Evolutionary conservation across 1,140 invertebrate species (phyloP).

Genomic region (Brachionus calyciflorus): DNA sequence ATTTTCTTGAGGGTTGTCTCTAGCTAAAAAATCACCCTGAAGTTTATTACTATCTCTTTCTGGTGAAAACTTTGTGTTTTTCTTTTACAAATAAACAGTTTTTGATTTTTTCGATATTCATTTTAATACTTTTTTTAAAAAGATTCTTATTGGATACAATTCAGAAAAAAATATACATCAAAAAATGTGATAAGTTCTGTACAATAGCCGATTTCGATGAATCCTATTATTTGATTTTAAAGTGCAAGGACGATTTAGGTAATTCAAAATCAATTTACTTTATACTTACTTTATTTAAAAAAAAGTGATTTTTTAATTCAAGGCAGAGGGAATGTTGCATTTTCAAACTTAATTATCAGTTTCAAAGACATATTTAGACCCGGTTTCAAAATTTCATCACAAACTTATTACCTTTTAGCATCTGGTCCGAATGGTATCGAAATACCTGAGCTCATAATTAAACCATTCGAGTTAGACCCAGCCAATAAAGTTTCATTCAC

Average conservation of each 20-base stretch:
- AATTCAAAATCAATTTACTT: too few species aligned
- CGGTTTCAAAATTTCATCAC: not conserved
- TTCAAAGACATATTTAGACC: not conserved
- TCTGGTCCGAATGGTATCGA: not conserved
- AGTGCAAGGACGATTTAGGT: constrained; percentile 20
- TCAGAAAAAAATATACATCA: constrained; percentile 15
- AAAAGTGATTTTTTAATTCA: not conserved
- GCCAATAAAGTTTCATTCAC: not conserved
- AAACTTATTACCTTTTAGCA: constrained; percentile 18
- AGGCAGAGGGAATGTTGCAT: constrained; percentile 4
- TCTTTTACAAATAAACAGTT: too few species aligned
- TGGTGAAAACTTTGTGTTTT: too few species aligned
- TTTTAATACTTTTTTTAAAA: too few species aligned
- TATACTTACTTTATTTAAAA: too few species aligned
- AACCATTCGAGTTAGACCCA: not conserved
- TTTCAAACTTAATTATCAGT: not conserved
- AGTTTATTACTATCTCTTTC: too few species aligned
- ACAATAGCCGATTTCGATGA: not conserved
- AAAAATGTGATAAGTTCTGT: not conserved
- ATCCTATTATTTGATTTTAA: not conserved
- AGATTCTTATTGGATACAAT: too few species aligned
- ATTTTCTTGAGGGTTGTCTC: too few species aligned
- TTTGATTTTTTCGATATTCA: too few species aligned
- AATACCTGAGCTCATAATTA: constrained; percentile 16
- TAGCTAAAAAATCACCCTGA: too few species aligned